These are phyloP conservation scores for Lacanobia wlatinum DNA, from an alignment of 2,888 invertebrate species.

Conservation along the genomic window DNA sequence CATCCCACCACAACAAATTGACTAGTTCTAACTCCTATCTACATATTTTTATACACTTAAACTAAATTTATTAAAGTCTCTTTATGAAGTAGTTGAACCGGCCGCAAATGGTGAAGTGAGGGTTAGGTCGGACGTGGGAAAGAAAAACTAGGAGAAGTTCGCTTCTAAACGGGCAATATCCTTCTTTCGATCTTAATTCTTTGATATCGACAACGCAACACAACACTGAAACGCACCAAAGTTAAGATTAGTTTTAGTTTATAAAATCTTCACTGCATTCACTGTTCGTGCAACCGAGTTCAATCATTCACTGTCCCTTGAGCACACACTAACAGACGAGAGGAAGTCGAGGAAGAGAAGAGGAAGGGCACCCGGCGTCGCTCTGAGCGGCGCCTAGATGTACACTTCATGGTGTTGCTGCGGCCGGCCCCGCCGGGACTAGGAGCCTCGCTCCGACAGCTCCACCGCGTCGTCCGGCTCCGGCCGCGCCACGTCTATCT, in stretches of 20 bases:
- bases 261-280: constrained; percentile 72
- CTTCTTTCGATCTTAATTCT: too few species aligned
- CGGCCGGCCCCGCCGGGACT: constrained; percentile 90
- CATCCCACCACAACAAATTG: constrained; percentile 89
- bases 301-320: constrained; percentile 80
- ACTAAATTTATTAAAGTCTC: constrained; percentile 86
- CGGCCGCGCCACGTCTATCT: constrained; percentile 87
- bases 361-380: constrained; percentile 61
- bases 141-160: constrained; percentile 72
- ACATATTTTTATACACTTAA: constrained; percentile 80
- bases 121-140: constrained; percentile 70
- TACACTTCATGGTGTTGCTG: constrained; percentile 89
- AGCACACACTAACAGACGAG: constrained; percentile 75
- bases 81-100: constrained; percentile 85
- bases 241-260: constrained; percentile 51
- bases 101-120: constrained; percentile 83
- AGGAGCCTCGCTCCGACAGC: constrained; percentile 86
- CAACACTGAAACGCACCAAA: constrained; percentile 71
- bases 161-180: constrained; percentile 72
- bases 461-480: constrained; percentile 84
- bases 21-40: constrained; percentile 89
- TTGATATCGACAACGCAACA: constrained; percentile 74
- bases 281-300: constrained; percentile 84
- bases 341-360: constrained; percentile 66
- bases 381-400: constrained; percentile 79